Evolutionary conservation across 2,113 vertebrate species (phyloP), one percentile per base, ranked within the genome.

Genomic region (Embiotoca jacksoni): DNA sequence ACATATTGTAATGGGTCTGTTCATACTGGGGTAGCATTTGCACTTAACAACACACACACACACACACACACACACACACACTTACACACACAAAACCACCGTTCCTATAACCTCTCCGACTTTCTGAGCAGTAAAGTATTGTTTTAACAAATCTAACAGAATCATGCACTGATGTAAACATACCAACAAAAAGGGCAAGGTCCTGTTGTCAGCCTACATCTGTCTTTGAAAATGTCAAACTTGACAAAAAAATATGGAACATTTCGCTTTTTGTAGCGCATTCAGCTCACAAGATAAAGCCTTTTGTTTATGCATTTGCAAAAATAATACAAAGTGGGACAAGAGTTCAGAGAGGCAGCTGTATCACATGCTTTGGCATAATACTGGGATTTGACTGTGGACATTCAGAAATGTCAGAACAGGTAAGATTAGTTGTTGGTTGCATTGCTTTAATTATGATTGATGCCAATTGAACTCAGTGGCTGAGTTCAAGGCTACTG

Each of bases 1-100:
- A 83, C 83, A 89, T 88, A 89, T 85, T 85, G 85, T 75, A 55
- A 9, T 16, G 58, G 49, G 79, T 83, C 80, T 88, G 86, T 79
- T 90, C 73, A 61, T 46, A 63, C 36, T 0, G 2, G 6, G 46
- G 57, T 61, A 59, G 54, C 70, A 65, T 37, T 35, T 69, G 50
- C 57, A 11, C 67, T 55, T 14, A 9, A 23, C 8, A 31, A 35
- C 58, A 52, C 59, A 41, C 14, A 59, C 58, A 58, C 36, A 62
- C 31, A 31, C 54, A 36, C 52, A 46, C 36, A 54, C 10, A 31
- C 32, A 59, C 47, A 53, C 10, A 35, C 37, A 53, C 64, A 11
- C 55, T 32, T 32, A 62, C 36, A 66, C 31, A 31, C 54, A 36
- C 52, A 46, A 31, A 54, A 7, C n/a, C 32, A 59, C 32, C 36